Percentiles rank a stretch among this genome's conserved stretches.
Evolutionary conservation across 2,113 vertebrate species (phyloP).

Genomic region (Girardinichthys multiradiatus): DNA sequence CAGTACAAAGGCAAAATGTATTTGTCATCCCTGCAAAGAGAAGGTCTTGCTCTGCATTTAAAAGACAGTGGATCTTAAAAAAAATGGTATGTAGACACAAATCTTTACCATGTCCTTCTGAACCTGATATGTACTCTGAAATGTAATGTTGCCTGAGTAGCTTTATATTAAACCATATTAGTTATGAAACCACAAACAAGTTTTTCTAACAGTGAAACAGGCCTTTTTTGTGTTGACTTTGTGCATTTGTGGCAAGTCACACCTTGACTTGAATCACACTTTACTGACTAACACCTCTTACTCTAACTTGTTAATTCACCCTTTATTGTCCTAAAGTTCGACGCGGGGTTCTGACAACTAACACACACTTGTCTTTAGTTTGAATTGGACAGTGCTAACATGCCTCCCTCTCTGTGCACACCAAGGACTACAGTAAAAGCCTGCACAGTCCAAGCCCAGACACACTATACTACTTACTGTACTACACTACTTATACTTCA

Average conservation of each 20-base stretch:
- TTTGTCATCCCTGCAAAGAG: too few relatives aligned
- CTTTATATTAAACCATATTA: background rate
- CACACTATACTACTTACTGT: too few relatives aligned
- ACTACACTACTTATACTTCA: background rate
- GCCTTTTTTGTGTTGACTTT: slow-evolving; percentile 22
- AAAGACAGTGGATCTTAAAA: background rate
- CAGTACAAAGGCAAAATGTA: too few relatives aligned
- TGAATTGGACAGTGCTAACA: slow-evolving; percentile 51
- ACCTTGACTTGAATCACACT: slow-evolving; percentile 15
- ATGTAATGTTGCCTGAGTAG: slow-evolving; percentile 33
- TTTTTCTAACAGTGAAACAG: slow-evolving; percentile 16
- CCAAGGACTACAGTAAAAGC: slow-evolving; percentile 77
- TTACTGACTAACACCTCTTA: slow-evolving; percentile 42
- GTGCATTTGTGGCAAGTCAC: slow-evolving; percentile 19
- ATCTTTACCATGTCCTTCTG: background rate
- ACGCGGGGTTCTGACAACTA: slow-evolving; percentile 28
- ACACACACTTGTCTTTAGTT: slow-evolving; percentile 59
- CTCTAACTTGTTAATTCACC: slow-evolving; percentile 53
- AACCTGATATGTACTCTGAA: background rate
- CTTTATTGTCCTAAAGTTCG: background rate
- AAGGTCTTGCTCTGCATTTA: background rate
- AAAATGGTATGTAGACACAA: background rate
- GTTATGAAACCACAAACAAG: background rate
- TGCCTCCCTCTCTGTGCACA: slow-evolving; percentile 76
- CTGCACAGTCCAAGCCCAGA: slow-evolving; percentile 70